Percentiles rank a stretch among this genome's conserved stretches.
Evolutionary conservation across 2,888 invertebrate genomes (phyloP).

Genomic region (Aleiodes alternator): DNA sequence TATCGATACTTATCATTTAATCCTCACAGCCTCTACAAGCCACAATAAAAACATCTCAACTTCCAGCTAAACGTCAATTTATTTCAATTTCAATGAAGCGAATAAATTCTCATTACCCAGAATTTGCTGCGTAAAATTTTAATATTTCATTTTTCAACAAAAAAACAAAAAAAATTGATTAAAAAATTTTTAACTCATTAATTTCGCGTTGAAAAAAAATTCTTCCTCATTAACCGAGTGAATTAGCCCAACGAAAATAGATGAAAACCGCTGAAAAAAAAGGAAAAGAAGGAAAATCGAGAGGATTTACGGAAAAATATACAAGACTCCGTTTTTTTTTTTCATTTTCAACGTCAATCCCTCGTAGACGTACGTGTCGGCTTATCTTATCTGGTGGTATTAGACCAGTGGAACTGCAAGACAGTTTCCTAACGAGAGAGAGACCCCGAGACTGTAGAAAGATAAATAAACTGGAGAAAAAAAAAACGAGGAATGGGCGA

Average conservation of each 20-base stretch:
- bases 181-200: too few relatives aligned
- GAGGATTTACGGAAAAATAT: conserved; percentile 15
- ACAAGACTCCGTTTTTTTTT: conserved; percentile 25
- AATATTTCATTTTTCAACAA: too few relatives aligned
- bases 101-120: too few relatives aligned
- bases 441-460: conserved; percentile 36
- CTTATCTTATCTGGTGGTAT: conserved; percentile 46
- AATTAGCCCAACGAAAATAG: background rate
- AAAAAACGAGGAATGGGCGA: background rate
- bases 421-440: conserved; percentile 36
- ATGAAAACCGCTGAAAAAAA: background rate
- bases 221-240: too few relatives aligned
- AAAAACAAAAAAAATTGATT: background rate
- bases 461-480: conserved; percentile 24
- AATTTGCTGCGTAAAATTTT: too few relatives aligned
- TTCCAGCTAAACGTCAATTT: too few relatives aligned
- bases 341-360: conserved; percentile 34
- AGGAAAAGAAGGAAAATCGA: background rate
- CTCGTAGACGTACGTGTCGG: conserved; percentile 37
- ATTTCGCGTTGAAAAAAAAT: too few relatives aligned
- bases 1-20: too few relatives aligned
- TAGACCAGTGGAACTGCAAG: conserved; percentile 27
- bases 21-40: too few relatives aligned
- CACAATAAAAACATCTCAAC: too few relatives aligned
- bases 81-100: too few relatives aligned